phyloP scores from a whole-genome alignment of 2,113 vertebrate species.

The Apaloderma vittatum region DNA sequence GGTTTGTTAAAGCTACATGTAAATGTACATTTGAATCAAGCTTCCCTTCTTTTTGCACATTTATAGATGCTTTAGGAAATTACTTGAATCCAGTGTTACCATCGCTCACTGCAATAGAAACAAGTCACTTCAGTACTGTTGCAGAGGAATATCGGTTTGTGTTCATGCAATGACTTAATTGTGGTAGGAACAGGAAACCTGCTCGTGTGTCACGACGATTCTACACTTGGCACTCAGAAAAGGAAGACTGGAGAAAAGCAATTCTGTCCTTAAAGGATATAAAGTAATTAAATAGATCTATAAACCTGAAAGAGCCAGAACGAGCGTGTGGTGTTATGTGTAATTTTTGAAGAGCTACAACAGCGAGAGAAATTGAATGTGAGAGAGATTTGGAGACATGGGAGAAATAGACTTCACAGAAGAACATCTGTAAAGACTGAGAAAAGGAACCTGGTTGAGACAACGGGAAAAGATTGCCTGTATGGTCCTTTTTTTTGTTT shows the following conservation, averaged over 20 bases:
- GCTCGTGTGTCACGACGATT: background rate
- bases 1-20: background rate
- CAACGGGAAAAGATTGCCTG: background rate
- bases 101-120: background rate
- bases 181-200: background rate
- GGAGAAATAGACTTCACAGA: background rate
- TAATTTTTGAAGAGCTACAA: background rate
- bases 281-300: background rate
- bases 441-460: background rate
- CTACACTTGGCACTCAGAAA: background rate
- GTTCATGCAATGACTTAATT: background rate
- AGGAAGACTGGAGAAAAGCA: background rate
- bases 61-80: background rate
- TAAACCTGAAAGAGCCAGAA: background rate
- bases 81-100: background rate
- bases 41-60: background rate
- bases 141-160: background rate
- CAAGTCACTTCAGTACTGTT: background rate
- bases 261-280: background rate
- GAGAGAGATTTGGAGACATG: background rate
- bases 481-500: background rate
- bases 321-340: rapidly evolving
- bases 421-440: background rate
- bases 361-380: background rate
- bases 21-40: background rate